These are phyloP conservation scores for Telmatochromis brachygnathus DNA, from an alignment of 2,113 vertebrate genomes.

Conservation along the genomic window DNA sequence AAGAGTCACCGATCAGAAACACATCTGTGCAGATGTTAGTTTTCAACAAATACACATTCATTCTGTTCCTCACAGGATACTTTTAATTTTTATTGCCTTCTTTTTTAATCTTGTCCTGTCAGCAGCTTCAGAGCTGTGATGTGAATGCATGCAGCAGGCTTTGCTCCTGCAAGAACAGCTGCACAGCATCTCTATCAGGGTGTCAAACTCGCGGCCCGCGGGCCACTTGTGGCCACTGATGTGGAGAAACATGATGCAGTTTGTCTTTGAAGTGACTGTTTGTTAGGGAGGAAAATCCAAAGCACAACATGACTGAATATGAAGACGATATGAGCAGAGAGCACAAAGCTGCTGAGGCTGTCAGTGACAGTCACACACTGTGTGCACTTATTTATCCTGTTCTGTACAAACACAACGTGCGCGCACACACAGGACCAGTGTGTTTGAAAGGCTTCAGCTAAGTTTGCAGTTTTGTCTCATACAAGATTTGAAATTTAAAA, in stretches of 20 bases:
- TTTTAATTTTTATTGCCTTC: fast-evolving
- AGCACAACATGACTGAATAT: background rate
- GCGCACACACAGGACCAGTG: too few relatives aligned
- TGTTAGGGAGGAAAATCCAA: background rate
- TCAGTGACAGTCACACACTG: background rate
- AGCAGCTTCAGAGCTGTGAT: background rate
- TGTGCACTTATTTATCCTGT: too few relatives aligned
- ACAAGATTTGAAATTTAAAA: background rate
- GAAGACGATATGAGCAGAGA: background rate
- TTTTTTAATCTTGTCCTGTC: background rate
- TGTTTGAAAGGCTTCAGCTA: too few relatives aligned
- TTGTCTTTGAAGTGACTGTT: background rate
- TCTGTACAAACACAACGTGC: too few relatives aligned
- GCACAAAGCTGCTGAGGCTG: background rate
- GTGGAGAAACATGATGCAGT: background rate
- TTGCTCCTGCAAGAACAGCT: background rate
- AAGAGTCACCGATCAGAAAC: background rate
- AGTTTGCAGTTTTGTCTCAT: background rate
- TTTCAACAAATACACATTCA: background rate
- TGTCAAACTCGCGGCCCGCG: background rate
- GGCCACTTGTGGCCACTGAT: fast-evolving
- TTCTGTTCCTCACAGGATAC: background rate
- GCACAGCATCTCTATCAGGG: background rate
- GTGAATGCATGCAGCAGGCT: background rate
- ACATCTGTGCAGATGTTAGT: background rate